These are phyloP conservation scores for Ceramica pisi DNA, from an alignment of 2,888 invertebrate species.

Conservation along the genomic window DNA sequence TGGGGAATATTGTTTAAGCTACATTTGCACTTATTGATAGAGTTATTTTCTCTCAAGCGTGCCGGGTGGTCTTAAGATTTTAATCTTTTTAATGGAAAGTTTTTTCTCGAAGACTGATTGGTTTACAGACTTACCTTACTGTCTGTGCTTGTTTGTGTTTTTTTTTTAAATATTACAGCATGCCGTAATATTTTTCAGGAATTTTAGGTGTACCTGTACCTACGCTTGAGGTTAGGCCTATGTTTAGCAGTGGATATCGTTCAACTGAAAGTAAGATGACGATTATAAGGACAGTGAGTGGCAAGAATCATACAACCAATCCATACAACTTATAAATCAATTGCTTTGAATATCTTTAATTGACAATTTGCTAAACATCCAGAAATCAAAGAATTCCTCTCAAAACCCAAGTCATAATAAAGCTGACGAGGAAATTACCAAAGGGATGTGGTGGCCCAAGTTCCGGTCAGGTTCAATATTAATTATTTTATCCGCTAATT, in stretches of 20 bases:
- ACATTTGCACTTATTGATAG: slow-evolving; percentile 29
- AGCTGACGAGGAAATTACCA: slow-evolving; percentile 30
- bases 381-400: background rate
- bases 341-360: background rate
- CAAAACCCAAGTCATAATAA: slow-evolving; percentile 26
- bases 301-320: no score
- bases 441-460: slow-evolving; percentile 63
- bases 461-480: slow-evolving; percentile 68
- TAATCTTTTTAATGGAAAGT: slow-evolving; percentile 27
- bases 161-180: no score
- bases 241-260: background rate
- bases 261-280: background rate
- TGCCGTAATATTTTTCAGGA: no score
- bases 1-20: slow-evolving; percentile 43
- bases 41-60: slow-evolving; percentile 34
- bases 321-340: no score
- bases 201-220: no score
- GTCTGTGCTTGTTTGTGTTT: no score
- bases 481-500: slow-evolving; percentile 65
- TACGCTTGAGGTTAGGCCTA: no score
- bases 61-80: slow-evolving; percentile 44
- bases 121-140: background rate
- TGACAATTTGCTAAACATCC: background rate
- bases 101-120: slow-evolving; percentile 4
- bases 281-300: no score